Evolutionary conservation across 2,113 vertebrate genomes (phyloP), one percentile per base, ranked within the genome.

Genomic region (Apodemus sylvaticus): DNA sequence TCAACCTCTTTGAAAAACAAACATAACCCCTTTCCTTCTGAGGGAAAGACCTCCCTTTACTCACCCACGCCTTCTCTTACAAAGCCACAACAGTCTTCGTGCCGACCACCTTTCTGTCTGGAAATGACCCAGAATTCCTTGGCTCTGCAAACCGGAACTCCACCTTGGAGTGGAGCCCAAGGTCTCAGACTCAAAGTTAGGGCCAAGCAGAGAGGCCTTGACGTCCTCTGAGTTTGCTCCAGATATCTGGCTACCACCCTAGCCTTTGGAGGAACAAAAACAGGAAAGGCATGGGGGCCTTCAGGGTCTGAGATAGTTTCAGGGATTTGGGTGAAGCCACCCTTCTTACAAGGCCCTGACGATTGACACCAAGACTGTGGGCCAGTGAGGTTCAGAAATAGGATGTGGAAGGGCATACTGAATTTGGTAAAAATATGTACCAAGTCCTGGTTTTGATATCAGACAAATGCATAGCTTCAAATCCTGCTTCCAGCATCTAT

Each of bases 191-290:
- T 92, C 70, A 51, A 42, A 95, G 24, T 60, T 48, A 78, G 73
- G 71, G 22, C 86, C 2, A 39, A 58, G 79, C n/a, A 19, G 81
- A 68, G 60, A 79, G 62, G 79, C 73, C 71, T 64, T 68, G 71
- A 53, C 0, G 0, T 86, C 86, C 90, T 95, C 51, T 64, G 66
- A 14, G 77, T 36, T 87, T 39, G 83, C 62, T 94, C 89, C 58
- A 66, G 39, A n/a, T 55, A 64, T 78, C 93, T 96, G 96, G 94
- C 90, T 85, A 55, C 48, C 88, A 94, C 81, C 90, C 82, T 34
- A 58, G 70, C 92, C 97, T 98, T 92, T 77, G 8, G 48, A 89
- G 71, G 66, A 94, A 97, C 92, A 96, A 97, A 97, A 89, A 73
- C 92, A 97, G 97, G 97, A 97, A 96, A 82, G 55, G 81, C 92